Conservation (phyloP, 2,888 invertebrate species). For the Nephrotoma guestfalica region DNA sequence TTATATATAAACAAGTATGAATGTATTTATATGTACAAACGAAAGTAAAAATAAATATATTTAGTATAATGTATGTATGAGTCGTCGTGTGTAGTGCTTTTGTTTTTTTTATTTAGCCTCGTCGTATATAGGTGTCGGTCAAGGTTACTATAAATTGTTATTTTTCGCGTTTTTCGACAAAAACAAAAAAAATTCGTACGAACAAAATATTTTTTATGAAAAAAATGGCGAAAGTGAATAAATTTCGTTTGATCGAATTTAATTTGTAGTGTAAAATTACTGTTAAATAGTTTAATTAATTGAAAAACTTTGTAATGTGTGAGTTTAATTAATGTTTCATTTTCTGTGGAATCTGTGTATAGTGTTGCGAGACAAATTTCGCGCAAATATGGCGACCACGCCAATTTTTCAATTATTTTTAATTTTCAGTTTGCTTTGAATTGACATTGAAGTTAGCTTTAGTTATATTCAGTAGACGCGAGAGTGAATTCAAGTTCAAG, state of each 20-base stretch:
- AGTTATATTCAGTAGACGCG: neutral
- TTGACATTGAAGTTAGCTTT: neutral
- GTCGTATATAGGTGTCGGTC: constrained; percentile 2
- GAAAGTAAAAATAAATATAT: neutral
- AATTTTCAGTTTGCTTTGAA: neutral
- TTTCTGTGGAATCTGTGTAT: too few relatives aligned
- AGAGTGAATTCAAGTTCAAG: neutral
- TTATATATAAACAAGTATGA: neutral
- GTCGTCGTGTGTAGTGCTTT: neutral
- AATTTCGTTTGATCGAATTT: neutral
- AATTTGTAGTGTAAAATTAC: neutral
- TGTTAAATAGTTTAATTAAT: neutral
- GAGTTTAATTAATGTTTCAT: too few relatives aligned
- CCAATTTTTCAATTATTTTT: neutral
- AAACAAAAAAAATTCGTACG: neutral
- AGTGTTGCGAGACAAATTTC: neutral
- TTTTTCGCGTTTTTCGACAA: constrained; percentile 1
- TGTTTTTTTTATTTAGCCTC: neutral
- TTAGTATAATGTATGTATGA: neutral
- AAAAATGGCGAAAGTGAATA: constrained; percentile 1
- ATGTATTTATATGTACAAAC: neutral
- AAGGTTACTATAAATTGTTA: constrained; percentile 4
- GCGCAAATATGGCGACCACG: neutral
- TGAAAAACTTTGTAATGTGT: too few relatives aligned
- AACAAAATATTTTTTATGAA: neutral